Base-by-base conservation (phyloP, 1,140 invertebrate genomes). In the Micrasema longulum region DNA sequence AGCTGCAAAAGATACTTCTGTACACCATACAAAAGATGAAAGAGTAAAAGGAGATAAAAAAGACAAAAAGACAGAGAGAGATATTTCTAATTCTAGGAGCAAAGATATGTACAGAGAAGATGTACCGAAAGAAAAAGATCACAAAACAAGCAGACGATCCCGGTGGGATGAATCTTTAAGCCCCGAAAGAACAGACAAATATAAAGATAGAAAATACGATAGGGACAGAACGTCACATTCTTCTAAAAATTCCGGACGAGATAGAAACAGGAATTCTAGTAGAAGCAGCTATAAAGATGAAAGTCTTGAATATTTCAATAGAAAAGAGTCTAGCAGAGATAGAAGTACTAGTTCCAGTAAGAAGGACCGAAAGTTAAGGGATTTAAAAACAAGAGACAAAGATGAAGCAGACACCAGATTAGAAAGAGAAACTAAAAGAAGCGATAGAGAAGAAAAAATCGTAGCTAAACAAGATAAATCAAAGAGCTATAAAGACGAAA, bases 231-330 rank as follows among this genome's bases (percentile, higher is more conserved):
- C 16, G 14, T 62, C 35, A 5, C 38, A 62, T 11, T 38, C 31
- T 62, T 31, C 57, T 16, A 14, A 20, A 62, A 14, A 62, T 35
- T 55, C 20, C 7, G 43, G 16, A 62, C 16, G 43, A 16, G 35
- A 22, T 7, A 41, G 38, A 43, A 62, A 20, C 41, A 62, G 38
- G 43, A 35, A 62, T 41, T 41, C 38, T 41, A 38, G 57, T n/a
- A 12, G 9, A 16, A 41, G 38, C n/a, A 62, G 16, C 1, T 35
- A 62, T 16, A 60, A 20, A 60, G 35, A 62, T 62, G 36, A n/a
- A n/a, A 2, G 26, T 36, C 12, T 10, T 2, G 26, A n/a, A n/a
- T n/a, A n/a, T n/a, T n/a, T n/a, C n/a, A n/a, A 55, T 12, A 36
- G 9, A 14, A 31, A 41, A 43, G 57, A 62, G 4, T 31, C 23